Evolutionary conservation across 2,113 vertebrate species (phyloP).

Genomic region (Varanus komodoensis): DNA sequence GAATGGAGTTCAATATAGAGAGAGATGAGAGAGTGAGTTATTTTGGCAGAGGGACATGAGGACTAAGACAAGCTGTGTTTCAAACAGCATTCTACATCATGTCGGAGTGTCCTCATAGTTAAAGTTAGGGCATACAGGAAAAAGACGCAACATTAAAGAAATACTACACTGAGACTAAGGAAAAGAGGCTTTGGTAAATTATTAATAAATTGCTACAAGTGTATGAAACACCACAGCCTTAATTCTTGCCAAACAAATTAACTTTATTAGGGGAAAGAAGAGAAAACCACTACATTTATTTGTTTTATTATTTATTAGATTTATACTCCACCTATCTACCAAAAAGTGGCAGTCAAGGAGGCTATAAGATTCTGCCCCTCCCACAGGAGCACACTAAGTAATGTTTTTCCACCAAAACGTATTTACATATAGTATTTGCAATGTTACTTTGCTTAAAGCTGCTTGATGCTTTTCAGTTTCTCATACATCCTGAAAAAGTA

Average conservation of each 20-base stretch:
- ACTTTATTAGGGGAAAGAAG: not conserved
- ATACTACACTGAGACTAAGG: not conserved
- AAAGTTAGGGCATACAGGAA: not conserved
- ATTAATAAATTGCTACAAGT: not conserved
- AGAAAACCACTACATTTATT: not conserved
- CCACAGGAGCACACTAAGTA: not conserved
- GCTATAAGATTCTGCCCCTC: not conserved
- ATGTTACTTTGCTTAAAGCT: not conserved
- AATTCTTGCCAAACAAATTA: not conserved
- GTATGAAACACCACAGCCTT: not conserved
- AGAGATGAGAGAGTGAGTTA: not conserved
- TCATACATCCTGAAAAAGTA: not conserved
- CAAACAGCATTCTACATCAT: not conserved
- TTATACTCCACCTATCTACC: not conserved
- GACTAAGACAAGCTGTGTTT: not conserved
- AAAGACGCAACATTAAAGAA: not conserved
- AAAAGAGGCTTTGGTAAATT: not conserved
- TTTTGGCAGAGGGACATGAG: not conserved
- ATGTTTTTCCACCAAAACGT: not conserved
- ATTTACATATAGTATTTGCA: not conserved
- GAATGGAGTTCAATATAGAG: not conserved
- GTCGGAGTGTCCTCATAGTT: not conserved
- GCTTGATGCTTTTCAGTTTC: not conserved
- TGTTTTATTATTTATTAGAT: no score
- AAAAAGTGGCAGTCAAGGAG: not conserved